Evolutionary conservation across 2,888 invertebrate species (phyloP).

Genomic region (Tetrapedia diversipes): DNA sequence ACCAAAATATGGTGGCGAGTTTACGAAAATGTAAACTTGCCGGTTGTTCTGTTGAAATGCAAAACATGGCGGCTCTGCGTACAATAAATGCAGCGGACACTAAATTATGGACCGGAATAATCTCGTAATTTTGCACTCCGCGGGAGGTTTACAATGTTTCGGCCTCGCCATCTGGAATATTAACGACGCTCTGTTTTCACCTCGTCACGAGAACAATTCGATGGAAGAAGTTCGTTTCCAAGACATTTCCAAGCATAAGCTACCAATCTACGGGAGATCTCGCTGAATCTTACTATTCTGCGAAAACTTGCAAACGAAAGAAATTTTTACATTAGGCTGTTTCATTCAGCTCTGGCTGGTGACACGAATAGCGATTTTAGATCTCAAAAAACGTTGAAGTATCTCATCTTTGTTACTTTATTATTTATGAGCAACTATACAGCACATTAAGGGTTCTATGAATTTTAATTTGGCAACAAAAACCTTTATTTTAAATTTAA

Average conservation of each 20-base stretch:
- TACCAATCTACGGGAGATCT: neutral
- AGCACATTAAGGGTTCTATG: no score
- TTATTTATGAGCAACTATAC: no score
- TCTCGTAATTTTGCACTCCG: conserved; percentile 47
- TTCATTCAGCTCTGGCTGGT: no score
- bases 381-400: no score
- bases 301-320: no score
- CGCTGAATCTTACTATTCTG: neutral
- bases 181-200: conserved; percentile 45
- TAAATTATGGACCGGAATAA: conserved; percentile 51
- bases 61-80: conserved; percentile 20
- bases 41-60: conserved; percentile 18
- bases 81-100: conserved; percentile 37
- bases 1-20: neutral
- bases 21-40: conserved; percentile 2
- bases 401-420: no score
- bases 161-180: conserved; percentile 38
- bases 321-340: no score
- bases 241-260: neutral
- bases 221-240: neutral
- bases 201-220: conserved; percentile 6
- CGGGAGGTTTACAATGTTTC: conserved; percentile 28
- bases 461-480: no score
- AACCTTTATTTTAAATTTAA: no score
- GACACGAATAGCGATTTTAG: no score